Base-by-base conservation (phyloP, 2,113 vertebrate genomes). In the Amia ocellicauda region DNA sequence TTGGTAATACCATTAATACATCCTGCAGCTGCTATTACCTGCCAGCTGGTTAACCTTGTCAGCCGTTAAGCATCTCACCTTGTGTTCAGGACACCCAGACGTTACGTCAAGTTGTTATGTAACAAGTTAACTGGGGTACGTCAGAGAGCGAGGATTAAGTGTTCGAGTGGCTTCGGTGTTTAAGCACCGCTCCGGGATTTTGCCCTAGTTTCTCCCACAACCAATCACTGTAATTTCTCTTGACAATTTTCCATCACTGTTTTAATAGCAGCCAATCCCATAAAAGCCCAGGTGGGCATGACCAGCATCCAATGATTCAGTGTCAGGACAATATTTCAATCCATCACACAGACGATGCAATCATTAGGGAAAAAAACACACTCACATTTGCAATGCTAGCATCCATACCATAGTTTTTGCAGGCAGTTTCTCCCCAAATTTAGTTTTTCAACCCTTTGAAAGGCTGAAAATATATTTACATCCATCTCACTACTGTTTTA, bases 181-280 rank as follows among this genome's bases (percentile, higher is more conserved):
- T 1, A 43, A 41, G 9, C 7, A 29, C 16, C 19, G 5, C 40
- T 3, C 11, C 28, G 2, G 27, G 36, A 42, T 43, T 66, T 60
- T 54, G 56, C 57, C 55, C 52, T 55, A 56, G 50, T 59, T 71
- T 23, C 51, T 42, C 54, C 2, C 19, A 55, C 29, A 73, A 65
- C 62, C 60, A 62, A 52, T 68, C 60, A 69, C 69, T 31, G 23
- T 69, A 71, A 76, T 73, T 36, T 66, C 29, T 66, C 55, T 69
- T 47, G 31, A 36, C 31, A 36, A 11, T 11, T 11, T 1, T 11
- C 11, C 11, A 7, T 36, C 11, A 11, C 31, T 7, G 31, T 36
- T 11, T 36, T 36, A 11, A 36, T 1, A 36, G 1, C 11, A 36
- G 11, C 31, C 31, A 36, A 36, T 36, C 31, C 31, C 31, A 7